Evolutionary conservation across 1,140 invertebrate species (phyloP).

Genomic region (Drosophila dunni): DNA sequence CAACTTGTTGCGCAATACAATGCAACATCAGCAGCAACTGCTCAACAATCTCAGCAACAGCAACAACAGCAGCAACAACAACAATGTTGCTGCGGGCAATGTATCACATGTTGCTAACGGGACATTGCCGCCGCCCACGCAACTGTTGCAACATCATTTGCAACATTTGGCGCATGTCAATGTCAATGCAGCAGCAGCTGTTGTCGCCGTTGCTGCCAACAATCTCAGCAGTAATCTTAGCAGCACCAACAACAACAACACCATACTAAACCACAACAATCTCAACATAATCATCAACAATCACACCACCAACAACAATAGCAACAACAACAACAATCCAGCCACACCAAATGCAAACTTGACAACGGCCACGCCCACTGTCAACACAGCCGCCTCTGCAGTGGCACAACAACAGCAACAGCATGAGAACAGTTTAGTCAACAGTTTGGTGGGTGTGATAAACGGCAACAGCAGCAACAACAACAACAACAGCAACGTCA

Average conservation of each 20-base stretch:
- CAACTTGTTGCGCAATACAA: slow-evolving; percentile 48
- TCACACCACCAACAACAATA: slow-evolving; percentile 61
- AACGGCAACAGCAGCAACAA: slow-evolving; percentile 56
- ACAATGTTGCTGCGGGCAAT: slow-evolving; percentile 49
- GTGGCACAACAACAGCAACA: slow-evolving; percentile 66
- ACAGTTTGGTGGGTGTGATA: slow-evolving; percentile 76
- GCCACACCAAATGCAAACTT: slow-evolving; percentile 81
- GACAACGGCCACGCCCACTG: slow-evolving; percentile 59
- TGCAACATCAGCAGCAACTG: slow-evolving; percentile 60
- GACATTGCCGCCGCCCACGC: slow-evolving; percentile 72
- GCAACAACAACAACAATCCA: slow-evolving; percentile 78
- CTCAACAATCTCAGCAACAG: slow-evolving; percentile 61
- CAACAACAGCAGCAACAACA: slow-evolving; percentile 56
- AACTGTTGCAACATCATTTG: slow-evolving; percentile 82
- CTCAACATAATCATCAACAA: slow-evolving; percentile 72
- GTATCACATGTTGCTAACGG: slow-evolving; percentile 55
- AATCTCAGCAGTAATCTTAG: slow-evolving; percentile 70
- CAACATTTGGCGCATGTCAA: slow-evolving; percentile 83
- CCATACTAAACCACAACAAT: slow-evolving; percentile 74
- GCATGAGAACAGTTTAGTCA: slow-evolving; percentile 77
- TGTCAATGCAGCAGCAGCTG: slow-evolving; percentile 76
- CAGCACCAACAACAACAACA: slow-evolving; percentile 62
- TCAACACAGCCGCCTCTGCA: slow-evolving; percentile 64
- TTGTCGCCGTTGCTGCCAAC: slow-evolving; percentile 71
- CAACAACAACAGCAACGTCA: slow-evolving; percentile 55